Percentiles rank a stretch among this genome's conserved stretches.
Conservation (phyloP, 2,113 vertebrate genomes). For the Saguinus imperator region DNA sequence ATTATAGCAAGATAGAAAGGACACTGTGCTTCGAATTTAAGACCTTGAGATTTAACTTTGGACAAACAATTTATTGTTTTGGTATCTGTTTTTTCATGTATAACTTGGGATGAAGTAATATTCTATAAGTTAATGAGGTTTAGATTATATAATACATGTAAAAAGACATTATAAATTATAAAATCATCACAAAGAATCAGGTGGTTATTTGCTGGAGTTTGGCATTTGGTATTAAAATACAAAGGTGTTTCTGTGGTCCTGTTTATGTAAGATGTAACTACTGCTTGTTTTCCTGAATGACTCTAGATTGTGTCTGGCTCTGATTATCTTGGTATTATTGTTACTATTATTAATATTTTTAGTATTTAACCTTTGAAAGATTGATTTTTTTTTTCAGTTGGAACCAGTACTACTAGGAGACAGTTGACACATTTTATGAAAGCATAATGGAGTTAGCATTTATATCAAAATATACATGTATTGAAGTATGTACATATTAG, state of each 20-base stretch:
- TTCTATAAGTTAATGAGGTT: background rate
- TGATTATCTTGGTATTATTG: background rate
- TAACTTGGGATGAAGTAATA: background rate
- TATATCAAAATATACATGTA: background rate
- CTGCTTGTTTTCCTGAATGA: background rate
- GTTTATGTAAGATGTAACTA: background rate
- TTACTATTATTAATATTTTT: background rate
- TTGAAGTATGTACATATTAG: background rate
- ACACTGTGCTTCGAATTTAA: background rate
- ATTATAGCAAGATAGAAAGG: background rate
- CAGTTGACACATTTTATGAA: background rate
- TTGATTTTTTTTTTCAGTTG: background rate
- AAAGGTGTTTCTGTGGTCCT: background rate
- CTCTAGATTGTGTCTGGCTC: background rate
- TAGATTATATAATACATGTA: background rate
- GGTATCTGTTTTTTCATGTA: background rate
- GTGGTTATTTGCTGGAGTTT: background rate
- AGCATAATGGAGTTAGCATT: background rate
- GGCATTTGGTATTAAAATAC: background rate
- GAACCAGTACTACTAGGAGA: background rate
- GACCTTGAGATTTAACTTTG: background rate
- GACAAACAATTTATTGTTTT: background rate
- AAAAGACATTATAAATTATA: background rate
- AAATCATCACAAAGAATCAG: background rate
- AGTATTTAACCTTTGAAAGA: background rate